Percentiles rank a stretch among this genome's conserved stretches.
These are phyloP conservation scores for Cephalopholis sonnerati DNA, from an alignment of 2,113 vertebrate genomes.

Conservation along the genomic window DNA sequence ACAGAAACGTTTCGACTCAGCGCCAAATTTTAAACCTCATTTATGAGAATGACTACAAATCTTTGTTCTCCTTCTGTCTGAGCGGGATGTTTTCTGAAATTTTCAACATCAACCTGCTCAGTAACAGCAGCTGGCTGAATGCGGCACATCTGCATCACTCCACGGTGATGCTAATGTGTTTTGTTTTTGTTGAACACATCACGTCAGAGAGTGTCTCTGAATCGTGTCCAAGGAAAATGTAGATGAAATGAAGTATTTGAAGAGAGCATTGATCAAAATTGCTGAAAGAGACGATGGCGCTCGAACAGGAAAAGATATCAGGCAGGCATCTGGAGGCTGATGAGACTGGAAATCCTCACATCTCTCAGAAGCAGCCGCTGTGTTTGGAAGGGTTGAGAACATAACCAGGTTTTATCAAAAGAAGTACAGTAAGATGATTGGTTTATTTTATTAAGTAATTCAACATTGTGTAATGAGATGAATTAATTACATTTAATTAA, in stretches of 20 bases:
- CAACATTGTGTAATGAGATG: not conserved
- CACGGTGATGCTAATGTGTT: not conserved
- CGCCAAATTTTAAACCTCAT: not conserved
- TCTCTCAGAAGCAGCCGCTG: not conserved
- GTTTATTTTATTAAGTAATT: not conserved
- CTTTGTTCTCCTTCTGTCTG: not conserved
- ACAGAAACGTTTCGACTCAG: not conserved
- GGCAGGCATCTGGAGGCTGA: not conserved
- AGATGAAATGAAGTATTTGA: conserved; percentile 1
- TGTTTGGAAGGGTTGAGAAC: not conserved
- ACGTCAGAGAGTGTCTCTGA: not conserved
- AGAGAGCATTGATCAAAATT: conserved; percentile 4
- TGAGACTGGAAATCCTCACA: not conserved
- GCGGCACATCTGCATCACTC: not conserved
- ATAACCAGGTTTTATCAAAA: not conserved
- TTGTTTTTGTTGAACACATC: not conserved
- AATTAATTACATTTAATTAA: too few species aligned
- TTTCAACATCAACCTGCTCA: not conserved
- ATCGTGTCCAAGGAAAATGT: not conserved
- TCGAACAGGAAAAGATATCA: conserved; percentile 9
- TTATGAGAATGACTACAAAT: not conserved
- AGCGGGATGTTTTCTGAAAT: not conserved
- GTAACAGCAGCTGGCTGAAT: not conserved
- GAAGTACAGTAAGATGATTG: not conserved
- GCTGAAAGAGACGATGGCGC: not conserved